Conservation (phyloP, 2,888 invertebrate species). For the Loripinus fragilis region DNA sequence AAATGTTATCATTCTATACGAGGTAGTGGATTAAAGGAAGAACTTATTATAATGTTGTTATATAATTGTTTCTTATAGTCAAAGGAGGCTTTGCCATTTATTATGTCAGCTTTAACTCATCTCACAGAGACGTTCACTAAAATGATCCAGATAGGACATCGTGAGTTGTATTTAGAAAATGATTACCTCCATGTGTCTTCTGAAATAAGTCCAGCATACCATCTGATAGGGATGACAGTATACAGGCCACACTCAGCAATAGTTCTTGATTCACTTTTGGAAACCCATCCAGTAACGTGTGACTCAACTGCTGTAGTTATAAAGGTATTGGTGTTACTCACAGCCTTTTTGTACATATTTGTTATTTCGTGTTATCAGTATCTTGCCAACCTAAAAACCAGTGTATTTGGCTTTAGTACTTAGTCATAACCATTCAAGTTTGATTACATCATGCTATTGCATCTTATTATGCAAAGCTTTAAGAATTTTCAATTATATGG, state of each 20-base stretch:
- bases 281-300: constrained; percentile 27
- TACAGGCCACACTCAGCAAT: constrained; percentile 35
- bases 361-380: too few relatives aligned
- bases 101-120: constrained; percentile 38
- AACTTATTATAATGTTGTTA: too few relatives aligned
- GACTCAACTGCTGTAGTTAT: constrained; percentile 30
- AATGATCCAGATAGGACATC: constrained; percentile 35
- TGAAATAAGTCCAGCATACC: constrained; percentile 30
- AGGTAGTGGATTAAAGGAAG: too few relatives aligned
- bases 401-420: too few relatives aligned
- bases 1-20: too few relatives aligned
- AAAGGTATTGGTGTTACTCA: too few relatives aligned
- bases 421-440: too few relatives aligned
- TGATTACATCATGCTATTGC: too few relatives aligned
- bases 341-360: too few relatives aligned
- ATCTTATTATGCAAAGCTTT: too few relatives aligned
- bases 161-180: constrained; percentile 39
- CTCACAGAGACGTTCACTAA: constrained; percentile 34
- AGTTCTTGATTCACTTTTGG: constrained; percentile 30
- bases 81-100: constrained; percentile 36
- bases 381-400: too few relatives aligned
- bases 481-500: too few relatives aligned
- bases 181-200: constrained; percentile 52
- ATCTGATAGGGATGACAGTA: constrained; percentile 19
- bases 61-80: constrained; percentile 33